These are phyloP conservation scores for Otocyon megalotis DNA, from an alignment of 2,113 vertebrate genomes.

Conservation along the genomic window DNA sequence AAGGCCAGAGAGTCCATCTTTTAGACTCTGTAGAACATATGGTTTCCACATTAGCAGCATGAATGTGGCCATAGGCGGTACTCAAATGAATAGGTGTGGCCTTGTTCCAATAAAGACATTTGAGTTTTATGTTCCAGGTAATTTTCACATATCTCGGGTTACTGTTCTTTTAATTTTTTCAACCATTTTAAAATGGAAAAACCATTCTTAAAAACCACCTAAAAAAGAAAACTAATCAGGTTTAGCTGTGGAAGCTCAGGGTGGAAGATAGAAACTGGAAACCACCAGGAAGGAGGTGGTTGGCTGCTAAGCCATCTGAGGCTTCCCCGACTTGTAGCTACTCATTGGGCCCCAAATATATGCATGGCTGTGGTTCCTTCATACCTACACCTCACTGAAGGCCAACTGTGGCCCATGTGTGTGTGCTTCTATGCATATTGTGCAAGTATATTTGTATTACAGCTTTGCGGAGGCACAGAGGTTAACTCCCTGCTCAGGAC, in stretches of 20 bases:
- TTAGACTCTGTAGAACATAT: not conserved
- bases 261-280: not conserved
- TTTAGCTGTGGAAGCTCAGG: not conserved
- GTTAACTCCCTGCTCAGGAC: not conserved
- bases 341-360: not conserved
- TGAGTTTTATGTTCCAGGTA: not conserved
- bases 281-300: not conserved
- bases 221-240: not conserved
- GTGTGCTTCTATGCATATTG: accelerated
- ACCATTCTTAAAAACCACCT: not conserved
- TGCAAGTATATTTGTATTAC: no score
- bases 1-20: not conserved
- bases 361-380: not conserved
- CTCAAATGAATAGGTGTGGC: not conserved
- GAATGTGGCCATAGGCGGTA: not conserved
- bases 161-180: not conserved
- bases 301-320: not conserved
- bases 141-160: not conserved
- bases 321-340: not conserved
- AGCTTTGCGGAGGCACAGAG: not conserved
- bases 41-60: not conserved
- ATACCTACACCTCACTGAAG: not conserved
- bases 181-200: slow-evolving; percentile 5
- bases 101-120: not conserved
- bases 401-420: accelerated